A percentile compares a stretch with the other conserved stretches of the same genome.
phyloP scores from a whole-genome alignment of 2,797 vertebrate genomes.

The Fundulus diaphanus region DNA sequence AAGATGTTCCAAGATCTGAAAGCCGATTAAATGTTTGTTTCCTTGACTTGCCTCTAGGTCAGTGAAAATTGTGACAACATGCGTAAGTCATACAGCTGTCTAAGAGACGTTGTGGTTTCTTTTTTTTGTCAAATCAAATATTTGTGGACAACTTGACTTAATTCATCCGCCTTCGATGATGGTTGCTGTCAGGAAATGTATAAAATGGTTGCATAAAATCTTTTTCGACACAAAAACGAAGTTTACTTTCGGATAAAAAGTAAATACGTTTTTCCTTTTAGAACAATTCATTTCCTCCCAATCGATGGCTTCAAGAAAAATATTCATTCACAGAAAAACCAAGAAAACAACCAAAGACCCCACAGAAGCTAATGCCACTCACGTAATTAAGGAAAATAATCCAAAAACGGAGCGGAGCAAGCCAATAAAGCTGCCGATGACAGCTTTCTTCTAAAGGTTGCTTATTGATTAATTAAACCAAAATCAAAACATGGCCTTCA shows the following conservation, averaged over 20 bases:
- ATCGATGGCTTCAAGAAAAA: too few relatives aligned
- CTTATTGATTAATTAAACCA: too few relatives aligned
- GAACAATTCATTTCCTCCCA: background rate
- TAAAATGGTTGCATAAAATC: background rate
- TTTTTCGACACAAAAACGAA: background rate
- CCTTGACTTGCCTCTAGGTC: background rate
- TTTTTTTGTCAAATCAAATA: background rate
- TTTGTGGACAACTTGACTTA: background rate
- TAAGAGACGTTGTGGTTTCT: background rate
- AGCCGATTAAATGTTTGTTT: background rate
- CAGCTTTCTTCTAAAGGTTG: too few relatives aligned
- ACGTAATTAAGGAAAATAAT: too few relatives aligned
- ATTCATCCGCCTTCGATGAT: background rate
- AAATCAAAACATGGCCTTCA: too few relatives aligned
- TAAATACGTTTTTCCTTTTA: background rate
- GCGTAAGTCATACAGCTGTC: background rate
- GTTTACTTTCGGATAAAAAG: too few relatives aligned
- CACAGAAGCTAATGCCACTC: too few relatives aligned
- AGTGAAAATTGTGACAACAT: background rate
- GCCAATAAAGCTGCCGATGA: too few relatives aligned
- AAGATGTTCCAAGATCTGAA: background rate
- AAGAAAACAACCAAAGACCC: too few relatives aligned
- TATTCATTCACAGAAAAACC: too few relatives aligned
- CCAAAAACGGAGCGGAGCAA: too few relatives aligned
- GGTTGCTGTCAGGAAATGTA: background rate